Base-by-base conservation (phyloP, 37 sponge, comb jelly and placozoan species). In the Haliclona indistincta region DNA sequence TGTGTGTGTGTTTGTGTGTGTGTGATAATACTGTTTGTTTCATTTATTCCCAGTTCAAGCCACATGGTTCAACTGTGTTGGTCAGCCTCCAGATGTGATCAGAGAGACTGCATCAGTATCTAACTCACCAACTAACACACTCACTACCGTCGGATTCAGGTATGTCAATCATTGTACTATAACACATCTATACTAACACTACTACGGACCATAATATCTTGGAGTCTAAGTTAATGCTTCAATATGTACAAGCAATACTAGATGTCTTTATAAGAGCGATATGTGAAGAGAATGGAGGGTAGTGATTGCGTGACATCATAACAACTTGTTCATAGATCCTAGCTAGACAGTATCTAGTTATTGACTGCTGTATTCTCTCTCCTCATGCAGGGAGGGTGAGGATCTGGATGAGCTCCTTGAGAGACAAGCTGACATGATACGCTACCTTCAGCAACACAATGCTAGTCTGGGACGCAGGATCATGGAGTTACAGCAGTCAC, bases 361-460 rank as follows among this genome's bases (percentile, higher is more conserved):
- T 47, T 15, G 13, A 47, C 15, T 47, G 13, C 51, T 47, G n/a
- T n/a, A n/a, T n/a, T n/a, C n/a, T n/a, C n/a, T n/a, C n/a, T 49
- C 52, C 52, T n/a, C n/a, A n/a, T n/a, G 3, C 64, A 88, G 88
- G 65, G 91, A 95, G 53, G 90, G 84, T 30, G 88, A 89, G 25
- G 77, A 92, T 62, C 54, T 84, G 54, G 96, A 95, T 44, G 88
- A 85, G 55, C 34, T 95, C 4, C 74, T 95, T 8, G 96, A 95
- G 67, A 81, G 89, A 73, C 96, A 95, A 47, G 96, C 96, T 17
- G 93, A 95, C 75, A 95, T 87, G 90, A 95, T 95, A n/a, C 89
- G 93, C 6, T 92, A 95, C 71, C 88, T 95, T 10, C 90, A 95
- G 54, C 93, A 92, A 63, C 96, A 92, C 82, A 95, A 95, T 63